Conservation (phyloP, 1,140 invertebrate species). For the Papilio aristodemus region DNA sequence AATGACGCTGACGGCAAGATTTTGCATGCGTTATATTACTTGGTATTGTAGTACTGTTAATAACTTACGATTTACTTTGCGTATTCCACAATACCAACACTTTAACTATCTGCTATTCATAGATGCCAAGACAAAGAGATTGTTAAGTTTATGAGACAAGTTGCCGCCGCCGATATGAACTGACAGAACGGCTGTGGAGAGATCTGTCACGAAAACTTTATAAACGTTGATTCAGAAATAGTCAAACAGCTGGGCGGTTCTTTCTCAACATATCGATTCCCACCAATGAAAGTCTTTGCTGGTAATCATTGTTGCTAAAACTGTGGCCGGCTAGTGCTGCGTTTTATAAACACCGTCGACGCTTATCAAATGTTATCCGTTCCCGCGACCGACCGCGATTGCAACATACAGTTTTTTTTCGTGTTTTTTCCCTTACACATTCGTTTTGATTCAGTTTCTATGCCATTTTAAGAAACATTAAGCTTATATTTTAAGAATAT, state of each 20-base stretch:
- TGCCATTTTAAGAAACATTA: neutral
- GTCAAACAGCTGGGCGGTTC: neutral
- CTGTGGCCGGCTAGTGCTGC: neutral
- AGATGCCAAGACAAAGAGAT: too few relatives aligned
- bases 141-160: too few relatives aligned
- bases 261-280: constrained; percentile 10
- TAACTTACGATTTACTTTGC: too few relatives aligned
- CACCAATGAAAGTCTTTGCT: constrained; percentile 9
- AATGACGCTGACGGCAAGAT: neutral
- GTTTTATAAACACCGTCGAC: constrained; percentile 15
- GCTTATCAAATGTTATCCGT: constrained; percentile 22
- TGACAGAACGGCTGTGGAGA: too few relatives aligned
- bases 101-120: too few relatives aligned
- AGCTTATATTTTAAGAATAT: neutral
- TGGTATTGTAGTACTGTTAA: too few relatives aligned
- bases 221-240: too few relatives aligned
- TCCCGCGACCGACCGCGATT: neutral
- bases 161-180: too few relatives aligned
- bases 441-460: neutral
- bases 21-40: neutral
- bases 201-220: too few relatives aligned
- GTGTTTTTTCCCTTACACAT: too few relatives aligned
- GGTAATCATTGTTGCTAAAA: constrained; percentile 20
- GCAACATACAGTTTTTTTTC: constrained; percentile 4
- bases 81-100: too few relatives aligned